Base-by-base conservation (phyloP, 2,888 invertebrate genomes). In the Ashinkailepas kermadecensis region DNA sequence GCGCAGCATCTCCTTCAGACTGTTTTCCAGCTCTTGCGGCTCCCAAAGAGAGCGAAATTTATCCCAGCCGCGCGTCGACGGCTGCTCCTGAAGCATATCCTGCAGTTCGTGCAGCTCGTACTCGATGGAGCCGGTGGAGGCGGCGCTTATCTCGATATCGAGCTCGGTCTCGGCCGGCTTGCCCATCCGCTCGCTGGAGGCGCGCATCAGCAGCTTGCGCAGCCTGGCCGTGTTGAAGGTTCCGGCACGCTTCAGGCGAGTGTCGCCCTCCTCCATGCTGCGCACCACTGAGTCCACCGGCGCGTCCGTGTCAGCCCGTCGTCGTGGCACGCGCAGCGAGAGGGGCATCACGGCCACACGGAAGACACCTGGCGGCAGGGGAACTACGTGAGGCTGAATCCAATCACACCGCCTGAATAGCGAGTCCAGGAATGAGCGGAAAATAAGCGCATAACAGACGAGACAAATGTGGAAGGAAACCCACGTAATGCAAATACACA, bases 21-120 rank as follows among this genome's bases (percentile, higher is more conserved):
- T 74, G 74, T 54, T 74, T 56, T 74, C 74, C 74, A 74, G 74
- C 11, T 74, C 74, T 56, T 74, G 74, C 21, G 74, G 54, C 74
- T 56, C 8, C 74, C 74, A 74, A 18, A 74, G 74, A 2, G 74
- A 74, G 74, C 74, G 56, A 56, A 74, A 74, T 21, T 54, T 54
- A 56, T 74, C 74, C 54, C 15, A 13, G 3, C 56, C 56, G 11
- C 74, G 74, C 21, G 15, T 1, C 39, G 54, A 15, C 54, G 56
- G 56, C 56, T 21, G 56, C 74, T 74, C 74, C 74, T 74, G 21
- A 54, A 74, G 74, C 54, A 56, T 13, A 10, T 74, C 74, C 74
- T 74, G 74, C 56, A 74, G 56, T 1, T 74, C 74, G 12, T 74
- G 18, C 21, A 74, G 54, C 56, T 74, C 74, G 56, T 56, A 54